Evolutionary conservation across 2,113 vertebrate species (phyloP).

Genomic region (Anolis sagrei): DNA sequence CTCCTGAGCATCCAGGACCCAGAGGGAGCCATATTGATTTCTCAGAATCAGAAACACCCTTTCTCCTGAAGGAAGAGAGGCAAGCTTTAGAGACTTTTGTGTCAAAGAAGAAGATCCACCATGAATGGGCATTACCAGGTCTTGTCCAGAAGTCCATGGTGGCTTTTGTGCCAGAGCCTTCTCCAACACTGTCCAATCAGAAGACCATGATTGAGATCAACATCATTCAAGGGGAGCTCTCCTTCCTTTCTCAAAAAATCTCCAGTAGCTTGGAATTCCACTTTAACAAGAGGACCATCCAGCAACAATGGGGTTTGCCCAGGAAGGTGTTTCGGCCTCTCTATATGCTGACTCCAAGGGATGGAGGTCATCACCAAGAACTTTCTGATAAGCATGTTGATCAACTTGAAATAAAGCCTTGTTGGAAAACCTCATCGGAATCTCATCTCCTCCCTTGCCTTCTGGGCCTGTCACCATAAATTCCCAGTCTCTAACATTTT

Average conservation of each 20-base stretch:
- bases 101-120: constrained; percentile 33
- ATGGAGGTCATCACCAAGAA: no score
- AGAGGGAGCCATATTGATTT: neutral
- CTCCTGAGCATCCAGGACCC: no score
- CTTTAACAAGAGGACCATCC: constrained; percentile 1
- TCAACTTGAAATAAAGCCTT: no score
- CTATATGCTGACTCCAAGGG: neutral
- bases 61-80: neutral
- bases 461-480: no score
- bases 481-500: no score
- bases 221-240: neutral
- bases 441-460: no score
- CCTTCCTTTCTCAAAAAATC: neutral
- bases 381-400: no score
- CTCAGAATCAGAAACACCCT: neutral
- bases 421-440: no score
- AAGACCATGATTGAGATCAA: neutral
- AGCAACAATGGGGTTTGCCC: neutral
- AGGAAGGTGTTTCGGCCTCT: neutral
- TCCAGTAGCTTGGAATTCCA: neutral
- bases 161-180: neutral
- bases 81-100: constrained; percentile 34
- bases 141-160: neutral
- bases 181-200: neutral
- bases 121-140: neutral